phyloP scores from a whole-genome alignment of 1,140 invertebrate species.

The Idris sp. region DNA sequence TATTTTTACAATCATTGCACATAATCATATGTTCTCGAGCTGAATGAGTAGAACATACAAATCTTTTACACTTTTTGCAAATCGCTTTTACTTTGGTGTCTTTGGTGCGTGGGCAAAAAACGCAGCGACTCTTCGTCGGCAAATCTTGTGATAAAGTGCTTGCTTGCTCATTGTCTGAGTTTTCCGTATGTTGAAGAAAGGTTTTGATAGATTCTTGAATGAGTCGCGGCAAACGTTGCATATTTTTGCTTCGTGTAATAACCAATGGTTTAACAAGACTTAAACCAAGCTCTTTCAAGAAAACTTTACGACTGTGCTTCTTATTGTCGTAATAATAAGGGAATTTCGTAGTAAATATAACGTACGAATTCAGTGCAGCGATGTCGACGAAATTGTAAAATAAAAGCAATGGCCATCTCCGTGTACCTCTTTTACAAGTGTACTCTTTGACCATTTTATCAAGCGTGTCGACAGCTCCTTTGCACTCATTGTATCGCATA shows the following conservation, averaged over 20 bases:
- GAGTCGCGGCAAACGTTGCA: not conserved
- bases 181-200: too few species aligned
- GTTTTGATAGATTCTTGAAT: not conserved
- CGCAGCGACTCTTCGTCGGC: not conserved
- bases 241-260: not conserved
- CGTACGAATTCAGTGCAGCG: conserved; percentile 7
- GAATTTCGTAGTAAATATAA: conserved; percentile 7
- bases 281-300: not conserved
- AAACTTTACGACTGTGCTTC: not conserved
- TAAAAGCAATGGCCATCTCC: conserved; percentile 16
- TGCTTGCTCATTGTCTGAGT: too few species aligned
- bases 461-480: conserved; percentile 22
- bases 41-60: conserved; percentile 1
- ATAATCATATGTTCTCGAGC: not conserved
- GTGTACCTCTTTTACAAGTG: conserved; percentile 1
- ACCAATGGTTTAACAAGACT: not conserved
- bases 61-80: conserved; percentile 4
- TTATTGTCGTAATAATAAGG: conserved; percentile 4
- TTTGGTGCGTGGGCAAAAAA: conserved; percentile 5
- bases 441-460: conserved; percentile 22
- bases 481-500: too few species aligned
- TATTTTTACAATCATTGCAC: not conserved
- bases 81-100: conserved; percentile 2
- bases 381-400: conserved; percentile 26
- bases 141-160: too few species aligned